Conservation (phyloP, 2,113 vertebrate genomes). For the Serilophus lunatus region DNA sequence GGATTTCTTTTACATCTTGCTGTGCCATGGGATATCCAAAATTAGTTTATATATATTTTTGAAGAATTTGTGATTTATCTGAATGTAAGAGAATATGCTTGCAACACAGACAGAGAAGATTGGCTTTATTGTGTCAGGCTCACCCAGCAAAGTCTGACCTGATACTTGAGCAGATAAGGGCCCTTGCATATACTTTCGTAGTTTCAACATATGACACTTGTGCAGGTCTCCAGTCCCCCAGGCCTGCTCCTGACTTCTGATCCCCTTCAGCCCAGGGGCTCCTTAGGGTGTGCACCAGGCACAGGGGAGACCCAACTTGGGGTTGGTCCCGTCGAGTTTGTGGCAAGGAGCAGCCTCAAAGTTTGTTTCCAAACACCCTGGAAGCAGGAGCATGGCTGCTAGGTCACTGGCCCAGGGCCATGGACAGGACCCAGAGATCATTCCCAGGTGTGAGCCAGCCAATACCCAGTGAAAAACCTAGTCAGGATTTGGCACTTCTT, state of each 20-base stretch:
- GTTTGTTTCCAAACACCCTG: not conserved
- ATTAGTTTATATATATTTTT: not conserved
- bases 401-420: not conserved
- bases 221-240: not conserved
- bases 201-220: not conserved
- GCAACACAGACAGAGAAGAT: not conserved
- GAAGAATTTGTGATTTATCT: not conserved
- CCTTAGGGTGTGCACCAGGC: not conserved
- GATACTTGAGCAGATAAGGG: not conserved
- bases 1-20: not conserved
- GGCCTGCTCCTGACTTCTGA: not conserved
- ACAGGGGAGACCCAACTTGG: rapidly evolving
- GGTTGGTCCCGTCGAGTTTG: rapidly evolving
- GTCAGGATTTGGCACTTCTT: not conserved
- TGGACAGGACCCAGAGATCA: not conserved
- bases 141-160: not conserved
- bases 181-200: not conserved
- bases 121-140: not conserved
- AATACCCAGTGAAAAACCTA: not conserved
- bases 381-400: not conserved
- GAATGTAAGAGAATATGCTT: not conserved
- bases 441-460: not conserved
- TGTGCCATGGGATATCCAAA: not conserved
- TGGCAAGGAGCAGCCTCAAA: not conserved
- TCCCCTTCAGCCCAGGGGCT: rapidly evolving